These are phyloP conservation scores for Diplodus puntazzo DNA, from an alignment of 2,797 vertebrate genomes.

Conservation along the genomic window DNA sequence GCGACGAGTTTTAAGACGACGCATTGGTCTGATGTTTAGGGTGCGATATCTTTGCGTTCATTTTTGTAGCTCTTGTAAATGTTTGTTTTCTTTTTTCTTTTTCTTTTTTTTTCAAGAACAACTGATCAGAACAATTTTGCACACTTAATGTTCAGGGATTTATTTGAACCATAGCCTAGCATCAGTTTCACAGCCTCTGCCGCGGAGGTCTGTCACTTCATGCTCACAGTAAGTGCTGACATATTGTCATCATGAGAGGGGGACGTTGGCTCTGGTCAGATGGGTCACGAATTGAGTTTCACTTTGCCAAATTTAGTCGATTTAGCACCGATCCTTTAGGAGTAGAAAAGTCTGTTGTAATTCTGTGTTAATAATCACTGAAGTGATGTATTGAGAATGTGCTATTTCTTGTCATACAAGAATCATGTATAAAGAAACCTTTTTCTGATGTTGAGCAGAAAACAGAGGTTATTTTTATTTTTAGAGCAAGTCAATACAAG, in stretches of 20 bases:
- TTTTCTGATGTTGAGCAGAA: constrained; percentile 98
- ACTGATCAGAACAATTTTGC: constrained; percentile 82
- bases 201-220: constrained; percentile 51
- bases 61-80: constrained; percentile 68
- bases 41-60: constrained; percentile 45
- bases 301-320: constrained; percentile 80
- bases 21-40: constrained; percentile 32
- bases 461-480: constrained; percentile 96
- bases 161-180: constrained; percentile 70
- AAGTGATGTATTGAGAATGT: constrained; percentile 84
- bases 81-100: constrained; percentile 28
- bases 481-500: constrained; percentile 88
- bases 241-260: constrained; percentile 43
- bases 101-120: constrained; percentile 52
- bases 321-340: constrained; percentile 66
- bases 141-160: constrained; percentile 84
- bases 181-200: constrained; percentile 46
- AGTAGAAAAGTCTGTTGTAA: constrained; percentile 55
- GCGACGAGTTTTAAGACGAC: constrained; percentile 40
- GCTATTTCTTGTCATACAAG: constrained; percentile 99
- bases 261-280: constrained; percentile 61
- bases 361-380: constrained; percentile 79
- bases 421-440: constrained; percentile 90
- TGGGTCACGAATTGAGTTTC: constrained; percentile 73
- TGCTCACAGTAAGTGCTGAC: constrained; percentile 69